Conservation (phyloP, 2,888 invertebrate genomes). For the Antheraea yamamai region DNA sequence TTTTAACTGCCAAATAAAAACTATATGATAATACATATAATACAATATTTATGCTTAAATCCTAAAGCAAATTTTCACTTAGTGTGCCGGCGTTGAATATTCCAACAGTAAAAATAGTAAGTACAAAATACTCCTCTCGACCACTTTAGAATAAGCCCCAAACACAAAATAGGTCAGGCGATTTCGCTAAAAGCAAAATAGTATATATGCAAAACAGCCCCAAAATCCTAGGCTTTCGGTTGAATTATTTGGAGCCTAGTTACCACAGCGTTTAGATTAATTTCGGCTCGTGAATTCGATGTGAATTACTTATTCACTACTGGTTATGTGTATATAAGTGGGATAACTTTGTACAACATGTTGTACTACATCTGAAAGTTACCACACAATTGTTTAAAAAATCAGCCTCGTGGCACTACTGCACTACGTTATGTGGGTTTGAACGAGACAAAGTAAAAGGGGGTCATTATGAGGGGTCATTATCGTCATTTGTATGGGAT, state of each 20-base stretch:
- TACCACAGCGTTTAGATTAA: neutral
- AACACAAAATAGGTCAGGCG: slow-evolving; percentile 12
- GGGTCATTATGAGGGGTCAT: too few species aligned
- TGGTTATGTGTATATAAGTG: neutral
- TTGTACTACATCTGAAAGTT: neutral
- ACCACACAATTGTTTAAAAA: neutral
- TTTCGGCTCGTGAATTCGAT: neutral
- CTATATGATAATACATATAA: neutral
- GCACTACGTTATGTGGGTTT: neutral
- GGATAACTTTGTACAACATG: neutral
- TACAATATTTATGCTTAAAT: neutral
- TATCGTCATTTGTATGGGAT: too few species aligned
- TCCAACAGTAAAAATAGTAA: neutral
- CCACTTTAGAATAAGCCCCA: slow-evolving; percentile 7
- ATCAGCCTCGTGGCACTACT: neutral
- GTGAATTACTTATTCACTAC: neutral
- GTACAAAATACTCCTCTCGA: neutral
- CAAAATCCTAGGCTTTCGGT: slow-evolving; percentile 8
- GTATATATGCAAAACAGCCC: slow-evolving; percentile 9
- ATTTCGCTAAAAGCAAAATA: slow-evolving; percentile 11
- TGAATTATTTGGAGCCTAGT: neutral
- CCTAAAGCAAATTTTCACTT: slow-evolving; percentile 9
- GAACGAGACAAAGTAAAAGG: too few species aligned
- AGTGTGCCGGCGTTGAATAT: neutral
- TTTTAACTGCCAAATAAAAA: neutral